Evolutionary conservation across 2,797 vertebrate species (phyloP).

Genomic region (Sebastes elongatus): DNA sequence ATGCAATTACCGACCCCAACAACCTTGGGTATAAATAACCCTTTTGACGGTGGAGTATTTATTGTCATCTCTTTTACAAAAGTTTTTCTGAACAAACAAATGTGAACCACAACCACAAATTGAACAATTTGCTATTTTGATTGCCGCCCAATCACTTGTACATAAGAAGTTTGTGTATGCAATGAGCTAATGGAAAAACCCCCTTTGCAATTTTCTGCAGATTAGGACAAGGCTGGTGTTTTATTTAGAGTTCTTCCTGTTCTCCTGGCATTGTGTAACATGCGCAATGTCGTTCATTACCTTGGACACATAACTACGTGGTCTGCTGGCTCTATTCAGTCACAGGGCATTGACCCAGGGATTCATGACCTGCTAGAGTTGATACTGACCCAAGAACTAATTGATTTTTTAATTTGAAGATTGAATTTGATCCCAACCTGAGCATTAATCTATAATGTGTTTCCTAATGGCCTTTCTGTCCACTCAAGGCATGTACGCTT

Average conservation of each 20-base stretch:
- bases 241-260: neutral
- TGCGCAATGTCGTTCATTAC: neutral
- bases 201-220: neutral
- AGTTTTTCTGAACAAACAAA: neutral
- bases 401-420: neutral
- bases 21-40: neutral
- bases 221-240: neutral
- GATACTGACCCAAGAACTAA: neutral
- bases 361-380: neutral
- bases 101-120: neutral
- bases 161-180: neutral
- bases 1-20: neutral
- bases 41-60: neutral
- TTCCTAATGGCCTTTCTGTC: neutral
- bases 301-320: neutral
- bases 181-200: neutral
- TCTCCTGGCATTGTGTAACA: neutral
- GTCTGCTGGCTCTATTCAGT: neutral
- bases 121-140: neutral
- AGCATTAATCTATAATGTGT: neutral
- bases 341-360: neutral
- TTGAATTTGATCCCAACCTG: neutral
- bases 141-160: neutral
- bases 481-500: neutral
- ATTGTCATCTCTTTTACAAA: neutral